Evolutionary conservation across 1,140 invertebrate genomes (phyloP), one percentile per base, ranked within the genome.

Genomic region (Phthorimaea operculella): DNA sequence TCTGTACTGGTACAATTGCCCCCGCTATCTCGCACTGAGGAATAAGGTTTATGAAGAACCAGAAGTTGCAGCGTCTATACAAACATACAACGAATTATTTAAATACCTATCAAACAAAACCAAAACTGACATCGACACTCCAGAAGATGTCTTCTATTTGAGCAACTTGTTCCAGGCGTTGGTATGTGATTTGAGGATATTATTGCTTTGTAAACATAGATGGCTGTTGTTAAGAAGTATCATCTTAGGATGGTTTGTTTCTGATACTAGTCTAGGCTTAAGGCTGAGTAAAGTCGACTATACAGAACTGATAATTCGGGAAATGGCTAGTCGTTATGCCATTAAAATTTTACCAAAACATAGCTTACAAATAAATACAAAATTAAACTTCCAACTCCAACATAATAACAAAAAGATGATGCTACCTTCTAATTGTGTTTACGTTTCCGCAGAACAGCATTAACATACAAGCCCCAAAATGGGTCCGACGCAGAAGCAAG

Each of bases 91-190:
- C 11, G 59, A 60, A 2, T 53, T 88, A 10, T 85, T 83, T 48
- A 51, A 63, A 21, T 72, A 79, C 6, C 59, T 89, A 17, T 79
- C 72, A 3, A 33, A 62, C 18, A 69, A 80, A 51, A 85, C 85
- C 7, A 80, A 76, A 16, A 79, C 69, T 10, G 79, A 81, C 14
- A 77, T 88, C 11, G 70, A 76, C 0, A 85, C 70, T n/a, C 59
- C 83, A 0, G 75, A 82, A 33, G 83, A 88, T 17, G 73, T 87
- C 17, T 87, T 86, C 55, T 82, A 71, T 51, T 60, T 89, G 6
- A 87, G 88, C 59, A 87, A 88, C 45, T 69, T 86, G 49, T 83
- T 89, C 33, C 79, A 83, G 67, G 76, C 87, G 8, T 75, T 87
- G 69, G 85, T 87, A 68, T 62, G 63, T 72, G 54, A 45, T 39